These are phyloP conservation scores for Drosophila mayaguana DNA, from an alignment of 2,888 invertebrate genomes.

Conservation along the genomic window DNA sequence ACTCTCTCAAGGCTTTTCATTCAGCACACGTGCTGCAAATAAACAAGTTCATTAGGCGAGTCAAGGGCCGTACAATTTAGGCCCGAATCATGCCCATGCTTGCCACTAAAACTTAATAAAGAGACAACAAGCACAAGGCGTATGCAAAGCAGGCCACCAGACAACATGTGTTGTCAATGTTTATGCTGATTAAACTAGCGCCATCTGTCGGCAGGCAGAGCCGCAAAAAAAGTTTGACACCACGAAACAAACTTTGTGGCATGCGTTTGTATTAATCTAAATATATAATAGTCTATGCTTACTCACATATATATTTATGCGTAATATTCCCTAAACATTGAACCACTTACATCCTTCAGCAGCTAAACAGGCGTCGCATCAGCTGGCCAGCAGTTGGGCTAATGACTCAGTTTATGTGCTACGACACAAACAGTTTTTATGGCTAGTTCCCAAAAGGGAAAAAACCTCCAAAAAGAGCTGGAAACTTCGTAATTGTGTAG, in stretches of 20 bases:
- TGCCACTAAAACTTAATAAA: constrained; percentile 60
- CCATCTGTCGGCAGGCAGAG: constrained; percentile 37
- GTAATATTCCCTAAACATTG: neutral
- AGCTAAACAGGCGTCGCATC: neutral
- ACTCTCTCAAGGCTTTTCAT: constrained; percentile 44
- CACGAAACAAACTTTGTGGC: neutral
- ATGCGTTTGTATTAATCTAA: neutral
- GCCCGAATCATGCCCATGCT: constrained; percentile 51
- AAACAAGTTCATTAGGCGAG: constrained; percentile 76
- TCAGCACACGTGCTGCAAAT: constrained; percentile 72
- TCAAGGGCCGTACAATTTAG: constrained; percentile 40
- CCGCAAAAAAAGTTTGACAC: neutral
- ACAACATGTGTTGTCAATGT: constrained; percentile 57
- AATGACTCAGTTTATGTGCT: neutral
- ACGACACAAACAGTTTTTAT: neutral
- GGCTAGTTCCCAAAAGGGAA: no score
- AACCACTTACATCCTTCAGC: neutral
- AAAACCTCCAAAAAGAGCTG: no score
- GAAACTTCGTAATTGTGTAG: no score
- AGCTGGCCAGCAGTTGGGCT: neutral
- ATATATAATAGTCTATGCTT: neutral
- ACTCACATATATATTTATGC: neutral
- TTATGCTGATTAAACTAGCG: constrained; percentile 69
- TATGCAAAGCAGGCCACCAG: constrained; percentile 54
- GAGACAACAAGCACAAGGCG: constrained; percentile 44